phyloP scores from a whole-genome alignment of 2,113 vertebrate species.

The Indri indri region DNA sequence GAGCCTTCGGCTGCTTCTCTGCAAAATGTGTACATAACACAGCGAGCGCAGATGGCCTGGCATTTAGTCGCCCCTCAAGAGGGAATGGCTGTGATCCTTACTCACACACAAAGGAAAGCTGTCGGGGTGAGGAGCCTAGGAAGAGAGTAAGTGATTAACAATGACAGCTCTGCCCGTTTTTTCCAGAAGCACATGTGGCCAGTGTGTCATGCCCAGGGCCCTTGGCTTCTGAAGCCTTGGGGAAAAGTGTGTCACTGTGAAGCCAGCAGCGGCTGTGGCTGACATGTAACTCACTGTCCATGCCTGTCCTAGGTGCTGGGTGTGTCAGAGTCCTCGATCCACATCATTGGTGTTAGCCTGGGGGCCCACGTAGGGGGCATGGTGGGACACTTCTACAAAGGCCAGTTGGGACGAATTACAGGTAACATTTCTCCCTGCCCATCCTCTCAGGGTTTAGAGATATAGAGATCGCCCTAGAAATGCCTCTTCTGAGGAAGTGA shows the following conservation, averaged over 20 bases:
- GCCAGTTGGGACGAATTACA: constrained; percentile 95
- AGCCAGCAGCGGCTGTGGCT: not conserved
- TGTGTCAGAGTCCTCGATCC: constrained; percentile 88
- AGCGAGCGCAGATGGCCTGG: not conserved
- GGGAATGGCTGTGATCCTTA: not conserved
- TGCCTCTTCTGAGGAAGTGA: not conserved
- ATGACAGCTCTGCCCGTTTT: not conserved
- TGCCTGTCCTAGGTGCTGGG: constrained; percentile 85
- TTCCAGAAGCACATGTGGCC: not conserved
- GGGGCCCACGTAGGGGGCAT: constrained; percentile 94
- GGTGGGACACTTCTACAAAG: constrained; percentile 91
- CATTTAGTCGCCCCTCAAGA: not conserved
- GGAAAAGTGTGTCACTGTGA: not conserved
- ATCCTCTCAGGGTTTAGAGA: not conserved
- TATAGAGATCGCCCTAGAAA: not conserved
- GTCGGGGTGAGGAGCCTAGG: not conserved
- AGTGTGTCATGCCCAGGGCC: not conserved
- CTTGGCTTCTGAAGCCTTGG: not conserved
- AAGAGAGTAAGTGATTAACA: not conserved
- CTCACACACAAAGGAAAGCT: not conserved
- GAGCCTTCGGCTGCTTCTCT: not conserved
- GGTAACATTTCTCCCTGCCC: constrained; percentile 81
- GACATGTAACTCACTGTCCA: not conserved
- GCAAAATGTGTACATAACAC: not conserved
- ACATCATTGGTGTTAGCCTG: constrained; percentile 95